A percentile compares a stretch with the other conserved stretches of the same genome.
Evolutionary conservation across 2,113 vertebrate genomes (phyloP).

Genomic region (Brachyhypopomus occidentalis): DNA sequence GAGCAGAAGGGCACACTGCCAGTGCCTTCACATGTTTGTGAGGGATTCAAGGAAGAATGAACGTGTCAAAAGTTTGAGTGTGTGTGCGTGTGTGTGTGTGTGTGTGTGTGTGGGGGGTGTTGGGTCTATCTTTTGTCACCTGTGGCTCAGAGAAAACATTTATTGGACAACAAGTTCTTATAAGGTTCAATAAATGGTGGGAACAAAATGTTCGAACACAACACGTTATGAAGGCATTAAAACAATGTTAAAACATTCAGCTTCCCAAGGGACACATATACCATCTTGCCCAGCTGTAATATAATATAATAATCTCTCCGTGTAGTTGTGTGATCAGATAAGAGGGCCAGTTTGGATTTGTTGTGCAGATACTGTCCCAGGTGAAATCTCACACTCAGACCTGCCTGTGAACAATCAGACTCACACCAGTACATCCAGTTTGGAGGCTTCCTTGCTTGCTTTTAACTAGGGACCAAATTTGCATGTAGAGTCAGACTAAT

Average conservation of each 20-base stretch:
- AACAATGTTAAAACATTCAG: neutral
- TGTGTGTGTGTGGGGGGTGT: no score
- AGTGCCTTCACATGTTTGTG: neutral
- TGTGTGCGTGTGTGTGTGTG: no score
- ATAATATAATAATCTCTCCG: neutral
- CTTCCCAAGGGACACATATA: neutral
- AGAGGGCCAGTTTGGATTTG: neutral
- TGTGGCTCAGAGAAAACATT: neutral
- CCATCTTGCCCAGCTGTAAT: neutral
- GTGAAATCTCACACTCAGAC: no score
- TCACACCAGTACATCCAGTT: no score
- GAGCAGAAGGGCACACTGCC: neutral
- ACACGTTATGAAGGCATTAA: neutral
- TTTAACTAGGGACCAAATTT: no score
- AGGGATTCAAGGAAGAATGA: neutral
- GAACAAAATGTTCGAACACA: slow-evolving; percentile 3
- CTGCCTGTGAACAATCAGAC: no score
- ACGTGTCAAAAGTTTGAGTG: neutral
- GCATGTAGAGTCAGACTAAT: no score
- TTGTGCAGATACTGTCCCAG: no score
- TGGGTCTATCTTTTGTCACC: no score
- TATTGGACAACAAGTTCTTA: neutral
- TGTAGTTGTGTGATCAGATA: neutral
- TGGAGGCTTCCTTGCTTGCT: no score
- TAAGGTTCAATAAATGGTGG: neutral